A percentile compares a stretch with the other conserved stretches of the same genome.
Conservation (phyloP, 2,888 invertebrate genomes). For the Bhutanitis thaidina region DNA sequence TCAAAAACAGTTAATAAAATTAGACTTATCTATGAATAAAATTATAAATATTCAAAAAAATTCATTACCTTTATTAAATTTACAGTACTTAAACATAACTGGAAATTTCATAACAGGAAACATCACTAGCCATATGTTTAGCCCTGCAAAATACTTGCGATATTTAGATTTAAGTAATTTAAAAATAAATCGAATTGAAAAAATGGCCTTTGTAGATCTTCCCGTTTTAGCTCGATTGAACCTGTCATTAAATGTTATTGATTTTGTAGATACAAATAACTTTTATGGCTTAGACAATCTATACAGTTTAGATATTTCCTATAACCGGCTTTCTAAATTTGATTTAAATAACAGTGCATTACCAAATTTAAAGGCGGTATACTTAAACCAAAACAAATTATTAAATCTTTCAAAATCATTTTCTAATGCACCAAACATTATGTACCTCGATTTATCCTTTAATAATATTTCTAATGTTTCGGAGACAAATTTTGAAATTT, state of each 20-base stretch:
- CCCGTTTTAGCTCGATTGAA: slow-evolving; percentile 54
- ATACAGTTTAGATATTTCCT: slow-evolving; percentile 57
- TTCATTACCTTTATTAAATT: slow-evolving; percentile 48
- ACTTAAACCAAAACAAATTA: slow-evolving; percentile 52
- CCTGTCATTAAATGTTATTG: slow-evolving; percentile 52
- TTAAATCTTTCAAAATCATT: slow-evolving; percentile 30
- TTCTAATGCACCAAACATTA: slow-evolving; percentile 33
- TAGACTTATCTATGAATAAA: slow-evolving; percentile 56
- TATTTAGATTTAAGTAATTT: slow-evolving; percentile 54
- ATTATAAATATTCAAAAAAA: slow-evolving; percentile 45
- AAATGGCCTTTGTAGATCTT: slow-evolving; percentile 49
- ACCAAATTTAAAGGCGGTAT: slow-evolving; percentile 47
- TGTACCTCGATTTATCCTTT: slow-evolving; percentile 49
- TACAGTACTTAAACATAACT: slow-evolving; percentile 52
- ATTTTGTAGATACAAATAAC: slow-evolving; percentile 44
- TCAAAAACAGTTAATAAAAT: slow-evolving; percentile 40
- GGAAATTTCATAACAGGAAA: slow-evolving; percentile 46
- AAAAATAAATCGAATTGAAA: slow-evolving; percentile 43
- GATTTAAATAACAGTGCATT: slow-evolving; percentile 36
- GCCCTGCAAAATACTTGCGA: slow-evolving; percentile 53
- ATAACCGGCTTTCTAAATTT: slow-evolving; percentile 43
- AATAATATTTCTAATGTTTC: slow-evolving; percentile 42
- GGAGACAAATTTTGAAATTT: slow-evolving; percentile 29
- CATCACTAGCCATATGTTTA: slow-evolving; percentile 43
- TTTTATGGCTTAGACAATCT: slow-evolving; percentile 51